phyloP scores from a whole-genome alignment of 2,113 vertebrate genomes.

The Girardinichthys multiradiatus region DNA sequence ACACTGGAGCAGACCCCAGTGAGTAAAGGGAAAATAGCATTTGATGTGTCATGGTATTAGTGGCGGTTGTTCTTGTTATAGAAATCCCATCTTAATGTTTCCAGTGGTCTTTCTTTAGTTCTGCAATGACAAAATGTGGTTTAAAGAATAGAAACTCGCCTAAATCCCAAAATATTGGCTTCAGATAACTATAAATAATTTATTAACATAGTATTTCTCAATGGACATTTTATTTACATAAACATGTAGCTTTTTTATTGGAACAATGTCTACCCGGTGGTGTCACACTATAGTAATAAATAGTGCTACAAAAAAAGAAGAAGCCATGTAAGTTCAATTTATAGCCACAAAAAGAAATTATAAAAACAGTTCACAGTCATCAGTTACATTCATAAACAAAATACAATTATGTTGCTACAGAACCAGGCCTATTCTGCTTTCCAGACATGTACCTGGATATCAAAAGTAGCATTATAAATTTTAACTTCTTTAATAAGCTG shows the following conservation, averaged over 20 bases:
- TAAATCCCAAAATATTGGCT: neutral
- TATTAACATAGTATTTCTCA: neutral
- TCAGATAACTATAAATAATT: neutral
- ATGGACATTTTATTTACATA: neutral
- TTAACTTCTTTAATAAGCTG: no score
- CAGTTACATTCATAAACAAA: no score
- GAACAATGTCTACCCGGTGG: neutral
- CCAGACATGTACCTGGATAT: no score
- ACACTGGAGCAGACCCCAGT: slow-evolving; percentile 79
- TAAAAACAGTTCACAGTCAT: no score
- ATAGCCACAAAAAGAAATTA: no score
- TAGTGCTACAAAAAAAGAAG: no score
- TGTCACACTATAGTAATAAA: neutral
- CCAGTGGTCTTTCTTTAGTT: neutral
- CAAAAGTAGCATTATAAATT: no score
- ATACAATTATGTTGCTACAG: no score
- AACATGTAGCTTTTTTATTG: no score
- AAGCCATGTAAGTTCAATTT: no score
- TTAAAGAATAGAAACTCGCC: no score
- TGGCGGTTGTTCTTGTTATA: neutral
- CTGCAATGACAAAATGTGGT: neutral
- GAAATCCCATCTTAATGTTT: neutral
- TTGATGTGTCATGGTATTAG: neutral
- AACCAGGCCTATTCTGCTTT: no score
- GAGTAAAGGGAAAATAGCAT: slow-evolving; percentile 53